These are phyloP conservation scores for Donacobius atricapilla DNA, from an alignment of 2,113 vertebrate species.

Conservation along the genomic window DNA sequence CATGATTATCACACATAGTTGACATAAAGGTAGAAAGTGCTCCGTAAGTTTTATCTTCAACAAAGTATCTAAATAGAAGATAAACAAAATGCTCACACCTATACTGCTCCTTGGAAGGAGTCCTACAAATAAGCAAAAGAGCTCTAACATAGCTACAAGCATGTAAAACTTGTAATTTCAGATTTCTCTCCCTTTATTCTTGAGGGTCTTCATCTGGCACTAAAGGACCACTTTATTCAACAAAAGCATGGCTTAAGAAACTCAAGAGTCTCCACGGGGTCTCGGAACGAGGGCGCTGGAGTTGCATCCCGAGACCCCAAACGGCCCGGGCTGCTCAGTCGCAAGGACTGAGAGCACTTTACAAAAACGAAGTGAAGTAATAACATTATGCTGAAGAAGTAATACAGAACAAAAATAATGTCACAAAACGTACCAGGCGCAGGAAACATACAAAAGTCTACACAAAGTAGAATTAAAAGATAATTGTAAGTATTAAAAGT, in stretches of 20 bases:
- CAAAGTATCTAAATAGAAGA: neutral
- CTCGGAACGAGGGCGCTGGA: rapidly evolving
- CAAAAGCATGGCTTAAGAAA: neutral
- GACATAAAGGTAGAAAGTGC: neutral
- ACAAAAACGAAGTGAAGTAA: neutral
- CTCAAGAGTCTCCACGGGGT: neutral
- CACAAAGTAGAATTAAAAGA: neutral
- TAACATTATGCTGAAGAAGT: neutral
- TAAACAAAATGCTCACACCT: neutral
- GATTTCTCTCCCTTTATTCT: neutral
- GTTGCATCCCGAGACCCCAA: neutral
- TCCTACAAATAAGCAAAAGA: neutral
- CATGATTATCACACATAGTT: neutral
- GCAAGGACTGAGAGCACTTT: neutral
- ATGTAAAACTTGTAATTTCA: neutral
- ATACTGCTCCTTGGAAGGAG: neutral
- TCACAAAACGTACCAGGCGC: neutral
- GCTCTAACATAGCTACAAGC: neutral
- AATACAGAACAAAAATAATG: neutral
- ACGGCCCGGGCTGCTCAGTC: neutral
- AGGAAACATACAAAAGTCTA: neutral
- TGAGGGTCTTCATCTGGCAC: neutral
- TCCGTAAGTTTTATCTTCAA: neutral
- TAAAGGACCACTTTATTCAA: neutral
- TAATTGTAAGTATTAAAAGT: rapidly evolving